Evolutionary conservation across 2,888 invertebrate genomes (phyloP).

Genomic region (Panorpa germanica): DNA sequence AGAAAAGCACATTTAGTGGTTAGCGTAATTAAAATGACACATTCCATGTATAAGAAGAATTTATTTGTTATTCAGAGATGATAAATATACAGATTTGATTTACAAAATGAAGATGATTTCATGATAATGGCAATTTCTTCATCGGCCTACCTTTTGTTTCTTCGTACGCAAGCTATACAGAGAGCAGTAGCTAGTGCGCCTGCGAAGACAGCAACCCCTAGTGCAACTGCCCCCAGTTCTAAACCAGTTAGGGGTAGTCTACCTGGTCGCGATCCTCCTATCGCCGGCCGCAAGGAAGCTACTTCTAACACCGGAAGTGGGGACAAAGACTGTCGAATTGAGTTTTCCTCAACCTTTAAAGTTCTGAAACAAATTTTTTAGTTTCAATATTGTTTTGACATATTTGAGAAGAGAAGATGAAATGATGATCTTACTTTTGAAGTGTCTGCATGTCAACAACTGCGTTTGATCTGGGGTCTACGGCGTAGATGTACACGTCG

Average conservation of each 20-base stretch:
- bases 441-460: slow-evolving; percentile 64
- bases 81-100: slow-evolving; percentile 5
- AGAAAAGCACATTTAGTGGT: too few relatives aligned
- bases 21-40: too few relatives aligned
- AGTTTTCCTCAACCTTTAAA: slow-evolving; percentile 35
- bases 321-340: slow-evolving; percentile 41
- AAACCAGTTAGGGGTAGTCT: slow-evolving; percentile 42
- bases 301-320: slow-evolving; percentile 49
- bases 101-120: slow-evolving; percentile 4
- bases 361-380: slow-evolving; percentile 28
- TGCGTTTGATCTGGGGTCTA: slow-evolving; percentile 62
- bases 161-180: slow-evolving; percentile 53
- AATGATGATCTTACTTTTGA: slow-evolving; percentile 41
- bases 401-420: background rate
- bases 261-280: slow-evolving; percentile 22
- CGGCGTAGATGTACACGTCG: slow-evolving; percentile 70
- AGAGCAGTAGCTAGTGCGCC: slow-evolving; percentile 64
- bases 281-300: slow-evolving; percentile 29
- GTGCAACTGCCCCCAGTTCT: slow-evolving; percentile 61
- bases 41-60: background rate
- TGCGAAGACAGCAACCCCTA: slow-evolving; percentile 63
- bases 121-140: slow-evolving; percentile 9
- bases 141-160: slow-evolving; percentile 32
- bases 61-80: slow-evolving; percentile 6
- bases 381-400: background rate